A percentile compares a stretch with the other conserved stretches of the same genome.
phyloP scores from a whole-genome alignment of 2,113 vertebrate species.

The Lathamus discolor region DNA sequence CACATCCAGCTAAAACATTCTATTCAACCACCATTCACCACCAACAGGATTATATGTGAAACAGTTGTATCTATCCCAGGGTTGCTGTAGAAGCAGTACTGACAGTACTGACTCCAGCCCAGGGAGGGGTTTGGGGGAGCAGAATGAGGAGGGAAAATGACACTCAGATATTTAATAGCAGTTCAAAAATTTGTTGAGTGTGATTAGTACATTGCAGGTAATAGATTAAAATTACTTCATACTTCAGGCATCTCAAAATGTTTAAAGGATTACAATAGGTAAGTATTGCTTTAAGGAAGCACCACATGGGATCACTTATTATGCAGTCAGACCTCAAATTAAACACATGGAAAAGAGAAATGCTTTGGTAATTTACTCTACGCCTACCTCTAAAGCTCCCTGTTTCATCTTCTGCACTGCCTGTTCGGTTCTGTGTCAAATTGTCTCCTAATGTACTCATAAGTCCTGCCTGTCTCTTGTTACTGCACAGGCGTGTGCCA shows the following conservation, averaged over 20 bases:
- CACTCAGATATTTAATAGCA: background rate
- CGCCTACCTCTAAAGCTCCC: constrained; percentile 38
- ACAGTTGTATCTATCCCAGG: background rate
- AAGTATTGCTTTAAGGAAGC: constrained; percentile 12
- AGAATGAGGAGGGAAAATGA: background rate
- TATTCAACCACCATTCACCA: background rate
- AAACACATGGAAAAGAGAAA: constrained; percentile 56
- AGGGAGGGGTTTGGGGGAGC: accelerated
- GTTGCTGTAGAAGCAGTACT: background rate
- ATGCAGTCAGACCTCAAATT: constrained; percentile 48
- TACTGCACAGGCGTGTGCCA: constrained; percentile 57
- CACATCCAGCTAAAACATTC: background rate
- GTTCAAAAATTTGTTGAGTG: background rate
- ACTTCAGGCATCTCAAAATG: background rate
- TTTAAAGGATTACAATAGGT: constrained; percentile 33
- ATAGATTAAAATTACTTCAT: constrained; percentile 11
- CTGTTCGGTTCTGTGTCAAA: background rate
- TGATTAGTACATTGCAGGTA: constrained; percentile 18
- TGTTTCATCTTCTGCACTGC: constrained; percentile 28
- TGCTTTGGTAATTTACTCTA: constrained; percentile 55
- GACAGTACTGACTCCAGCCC: background rate
- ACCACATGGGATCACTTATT: constrained; percentile 61
- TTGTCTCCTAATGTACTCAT: background rate
- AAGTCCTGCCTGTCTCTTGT: constrained; percentile 51
- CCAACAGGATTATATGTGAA: accelerated